Conservation (phyloP, 2,113 vertebrate species). For the Beaufortia kweichowensis region DNA sequence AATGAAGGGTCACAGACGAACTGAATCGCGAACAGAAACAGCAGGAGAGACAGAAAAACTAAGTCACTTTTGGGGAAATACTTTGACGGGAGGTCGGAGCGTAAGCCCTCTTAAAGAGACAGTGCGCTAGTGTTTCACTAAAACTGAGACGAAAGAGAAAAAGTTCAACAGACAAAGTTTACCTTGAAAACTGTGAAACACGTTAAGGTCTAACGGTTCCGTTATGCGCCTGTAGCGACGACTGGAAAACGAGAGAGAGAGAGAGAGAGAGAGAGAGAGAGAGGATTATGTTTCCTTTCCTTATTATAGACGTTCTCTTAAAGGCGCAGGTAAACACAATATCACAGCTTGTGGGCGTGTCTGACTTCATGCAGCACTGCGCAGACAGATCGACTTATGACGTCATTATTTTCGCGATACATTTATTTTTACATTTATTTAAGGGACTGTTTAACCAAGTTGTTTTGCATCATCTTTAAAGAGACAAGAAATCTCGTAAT, state of each 20-base stretch:
- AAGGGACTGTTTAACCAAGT: too few species aligned
- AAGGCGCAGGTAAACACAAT: slow-evolving; percentile 66
- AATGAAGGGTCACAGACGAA: background rate
- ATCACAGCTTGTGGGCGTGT: background rate
- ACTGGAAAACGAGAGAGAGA: background rate
- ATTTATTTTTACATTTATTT: too few species aligned
- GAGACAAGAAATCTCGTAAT: too few species aligned
- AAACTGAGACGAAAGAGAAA: background rate
- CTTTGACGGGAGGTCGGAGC: slow-evolving; percentile 3
- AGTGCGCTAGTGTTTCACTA: background rate
- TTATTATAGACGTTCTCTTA: slow-evolving; percentile 62
- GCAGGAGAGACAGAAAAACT: background rate
- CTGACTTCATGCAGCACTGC: too few species aligned
- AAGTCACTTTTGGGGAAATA: background rate
- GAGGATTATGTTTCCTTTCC: slow-evolving; percentile 58
- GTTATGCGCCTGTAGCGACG: background rate
- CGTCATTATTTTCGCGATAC: too few species aligned
- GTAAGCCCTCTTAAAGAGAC: slow-evolving; percentile 49
- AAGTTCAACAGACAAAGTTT: background rate
- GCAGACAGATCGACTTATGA: too few species aligned
- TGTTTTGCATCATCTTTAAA: too few species aligned
- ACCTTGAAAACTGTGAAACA: background rate
- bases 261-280: background rate
- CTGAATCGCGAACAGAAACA: slow-evolving; percentile 21
- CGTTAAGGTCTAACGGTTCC: background rate